Conservation (phyloP, 2,797 vertebrate genomes). For the Bryconaethiops microstoma region DNA sequence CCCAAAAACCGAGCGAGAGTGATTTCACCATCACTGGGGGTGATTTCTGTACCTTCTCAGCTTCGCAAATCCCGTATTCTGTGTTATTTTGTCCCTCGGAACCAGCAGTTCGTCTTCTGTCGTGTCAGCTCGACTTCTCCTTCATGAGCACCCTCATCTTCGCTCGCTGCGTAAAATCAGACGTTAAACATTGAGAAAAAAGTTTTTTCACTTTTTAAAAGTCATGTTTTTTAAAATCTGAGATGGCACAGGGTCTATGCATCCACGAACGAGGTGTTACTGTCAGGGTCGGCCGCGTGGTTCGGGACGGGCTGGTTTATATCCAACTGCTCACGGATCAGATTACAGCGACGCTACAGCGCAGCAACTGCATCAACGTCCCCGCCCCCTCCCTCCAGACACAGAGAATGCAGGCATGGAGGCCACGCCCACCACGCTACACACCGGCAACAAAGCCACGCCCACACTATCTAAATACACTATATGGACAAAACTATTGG, state of each 20-base stretch:
- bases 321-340: conserved; percentile 63
- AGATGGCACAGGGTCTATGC: not conserved
- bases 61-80: conserved; percentile 43
- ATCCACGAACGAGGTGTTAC: not conserved
- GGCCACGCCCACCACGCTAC: not conserved
- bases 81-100: conserved; percentile 36
- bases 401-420: not conserved
- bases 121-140: conserved; percentile 65
- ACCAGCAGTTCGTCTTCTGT: conserved; percentile 33
- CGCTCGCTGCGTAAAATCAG: conserved; percentile 53
- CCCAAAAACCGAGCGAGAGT: not conserved
- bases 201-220: conserved; percentile 40
- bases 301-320: conserved; percentile 53
- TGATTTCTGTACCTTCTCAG: conserved; percentile 54
- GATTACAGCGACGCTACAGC: conserved; percentile 74
- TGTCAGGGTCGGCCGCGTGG: conserved; percentile 46
- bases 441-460: not conserved
- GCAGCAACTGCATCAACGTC: conserved; percentile 58
- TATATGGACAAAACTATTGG: no score
- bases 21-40: conserved; percentile 60
- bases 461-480: not conserved
- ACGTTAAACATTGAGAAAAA: not conserved
- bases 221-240: not conserved
- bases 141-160: conserved; percentile 58
- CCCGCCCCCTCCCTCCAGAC: conserved; percentile 24